phyloP scores from a whole-genome alignment of 2,888 invertebrate species.

The Agrotis exclamationis region DNA sequence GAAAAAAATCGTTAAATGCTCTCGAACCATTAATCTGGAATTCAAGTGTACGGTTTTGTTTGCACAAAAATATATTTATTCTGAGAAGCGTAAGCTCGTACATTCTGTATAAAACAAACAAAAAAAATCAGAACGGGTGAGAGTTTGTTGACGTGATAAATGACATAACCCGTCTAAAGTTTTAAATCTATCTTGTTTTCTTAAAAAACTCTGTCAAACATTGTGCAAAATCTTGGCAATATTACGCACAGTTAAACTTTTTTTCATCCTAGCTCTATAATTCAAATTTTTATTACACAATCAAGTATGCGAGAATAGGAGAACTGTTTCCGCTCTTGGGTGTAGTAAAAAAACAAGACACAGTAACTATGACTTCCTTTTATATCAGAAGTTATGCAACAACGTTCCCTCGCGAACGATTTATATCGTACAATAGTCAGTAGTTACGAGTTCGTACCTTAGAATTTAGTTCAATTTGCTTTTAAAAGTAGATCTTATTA shows the following conservation, averaged over 20 bases:
- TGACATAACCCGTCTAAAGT: too few relatives aligned
- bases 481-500: background rate
- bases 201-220: background rate
- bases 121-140: background rate
- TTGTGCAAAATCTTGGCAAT: background rate
- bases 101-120: background rate
- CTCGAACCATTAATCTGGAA: background rate
- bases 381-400: constrained; percentile 45
- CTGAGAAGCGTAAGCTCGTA: background rate
- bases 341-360: constrained; percentile 26
- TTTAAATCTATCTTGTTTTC: background rate
- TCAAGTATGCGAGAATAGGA: constrained; percentile 24
- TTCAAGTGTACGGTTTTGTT: background rate
- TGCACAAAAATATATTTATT: background rate
- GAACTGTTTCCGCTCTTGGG: constrained; percentile 32
- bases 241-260: background rate
- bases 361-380: constrained; percentile 41
- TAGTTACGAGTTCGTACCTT: constrained; percentile 30
- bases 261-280: background rate
- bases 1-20: too few relatives aligned
- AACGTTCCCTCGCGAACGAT: constrained; percentile 40
- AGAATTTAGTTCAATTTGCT: constrained; percentile 3
- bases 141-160: too few relatives aligned
- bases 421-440: constrained; percentile 27
- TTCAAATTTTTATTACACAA: constrained; percentile 21